Evolutionary conservation across 2,888 invertebrate species (phyloP).

Genomic region (Pediacus dermestoides): DNA sequence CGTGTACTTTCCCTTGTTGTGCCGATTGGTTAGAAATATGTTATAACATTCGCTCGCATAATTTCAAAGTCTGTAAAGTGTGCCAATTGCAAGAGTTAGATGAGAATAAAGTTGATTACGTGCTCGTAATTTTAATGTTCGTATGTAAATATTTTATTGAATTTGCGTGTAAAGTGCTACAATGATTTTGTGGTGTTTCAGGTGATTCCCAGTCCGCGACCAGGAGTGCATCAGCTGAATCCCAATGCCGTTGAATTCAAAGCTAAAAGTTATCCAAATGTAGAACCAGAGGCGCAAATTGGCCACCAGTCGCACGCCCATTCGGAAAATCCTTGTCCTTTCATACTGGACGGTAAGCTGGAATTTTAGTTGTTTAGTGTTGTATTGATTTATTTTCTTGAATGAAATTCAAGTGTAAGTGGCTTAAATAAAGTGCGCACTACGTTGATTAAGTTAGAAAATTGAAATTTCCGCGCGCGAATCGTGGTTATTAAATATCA

Average conservation of each 20-base stretch:
- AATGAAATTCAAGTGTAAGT: no score
- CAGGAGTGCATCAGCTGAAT: constrained; percentile 28
- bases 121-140: constrained; percentile 13
- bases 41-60: constrained; percentile 24
- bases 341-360: constrained; percentile 37
- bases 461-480: constrained; percentile 20
- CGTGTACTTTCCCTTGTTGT: constrained; percentile 39
- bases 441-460: no score
- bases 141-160: constrained; percentile 2
- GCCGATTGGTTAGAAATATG: constrained; percentile 32
- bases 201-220: constrained; percentile 23
- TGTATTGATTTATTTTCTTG: no score
- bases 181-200: constrained; percentile 8
- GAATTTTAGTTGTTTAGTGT: constrained; percentile 16
- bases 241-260: constrained; percentile 46
- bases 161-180: neutral
- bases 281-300: constrained; percentile 33
- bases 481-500: constrained; percentile 6
- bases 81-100: constrained; percentile 18
- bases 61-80: constrained; percentile 26
- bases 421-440: no score
- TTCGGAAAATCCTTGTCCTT: constrained; percentile 30
- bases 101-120: constrained; percentile 14
- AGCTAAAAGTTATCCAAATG: constrained; percentile 33
- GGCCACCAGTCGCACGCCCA: constrained; percentile 22